Evolutionary conservation across 2,113 vertebrate species (phyloP).

Genomic region (Bos indicus): DNA sequence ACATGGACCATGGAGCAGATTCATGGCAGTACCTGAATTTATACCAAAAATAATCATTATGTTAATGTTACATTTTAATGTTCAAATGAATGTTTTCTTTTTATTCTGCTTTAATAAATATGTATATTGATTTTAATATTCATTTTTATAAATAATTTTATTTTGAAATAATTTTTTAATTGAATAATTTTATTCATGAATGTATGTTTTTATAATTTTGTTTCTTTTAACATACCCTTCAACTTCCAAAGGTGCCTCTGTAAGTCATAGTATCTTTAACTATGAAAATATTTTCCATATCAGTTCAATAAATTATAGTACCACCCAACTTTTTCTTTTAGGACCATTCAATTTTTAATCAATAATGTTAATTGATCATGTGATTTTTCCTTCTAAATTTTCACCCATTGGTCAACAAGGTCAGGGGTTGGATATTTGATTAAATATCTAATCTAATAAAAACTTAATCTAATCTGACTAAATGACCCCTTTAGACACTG

Average conservation of each 20-base stretch:
- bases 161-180: not conserved
- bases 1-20: not conserved
- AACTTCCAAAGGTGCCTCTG: not conserved
- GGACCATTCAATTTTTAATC: not conserved
- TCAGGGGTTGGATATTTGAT: not conserved
- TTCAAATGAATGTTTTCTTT: not conserved
- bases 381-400: constrained; percentile 14
- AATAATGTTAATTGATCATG: not conserved
- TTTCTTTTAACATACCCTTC: not conserved
- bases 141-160: not conserved
- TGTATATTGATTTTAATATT: not conserved
- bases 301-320: not conserved
- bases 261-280: not conserved
- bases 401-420: not conserved
- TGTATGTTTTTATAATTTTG: not conserved
- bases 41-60: not conserved
- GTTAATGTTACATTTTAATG: not conserved
- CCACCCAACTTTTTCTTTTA: not conserved
- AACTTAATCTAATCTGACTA: not conserved
- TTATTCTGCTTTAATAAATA: not conserved
- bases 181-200: not conserved
- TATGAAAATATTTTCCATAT: not conserved
- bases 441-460: not conserved
- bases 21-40: not conserved
- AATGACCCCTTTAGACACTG: not conserved